These are phyloP conservation scores for Xerus rutilus DNA, from an alignment of 2,797 vertebrate species.

Conservation along the genomic window DNA sequence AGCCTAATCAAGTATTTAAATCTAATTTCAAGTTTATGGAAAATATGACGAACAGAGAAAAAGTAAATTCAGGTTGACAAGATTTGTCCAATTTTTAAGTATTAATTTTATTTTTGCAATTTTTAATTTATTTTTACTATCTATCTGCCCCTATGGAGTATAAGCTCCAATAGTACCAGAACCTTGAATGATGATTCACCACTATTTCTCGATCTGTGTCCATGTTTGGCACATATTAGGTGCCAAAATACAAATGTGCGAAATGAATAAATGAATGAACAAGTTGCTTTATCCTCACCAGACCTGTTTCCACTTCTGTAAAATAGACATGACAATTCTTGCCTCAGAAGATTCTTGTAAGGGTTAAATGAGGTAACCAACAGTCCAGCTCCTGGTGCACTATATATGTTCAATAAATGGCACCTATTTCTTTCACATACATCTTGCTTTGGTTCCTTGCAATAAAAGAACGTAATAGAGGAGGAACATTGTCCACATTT, in stretches of 20 bases:
- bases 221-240: neutral
- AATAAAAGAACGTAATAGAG: neutral
- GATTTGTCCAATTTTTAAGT: neutral
- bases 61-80: neutral
- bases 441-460: neutral
- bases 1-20: neutral
- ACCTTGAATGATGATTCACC: neutral
- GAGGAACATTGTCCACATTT: neutral
- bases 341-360: neutral
- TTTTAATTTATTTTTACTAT: neutral
- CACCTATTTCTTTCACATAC: neutral
- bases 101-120: neutral
- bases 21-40: neutral
- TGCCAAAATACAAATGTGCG: neutral
- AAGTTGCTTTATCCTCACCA: neutral
- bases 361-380: neutral
- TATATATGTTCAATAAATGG: neutral
- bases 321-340: neutral
- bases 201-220: neutral
- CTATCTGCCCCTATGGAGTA: neutral
- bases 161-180: neutral
- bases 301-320: neutral
- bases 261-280: neutral
- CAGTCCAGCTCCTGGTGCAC: neutral
- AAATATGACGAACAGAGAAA: neutral